Evolutionary conservation across 2,888 invertebrate species (phyloP).

Genomic region (Troilus luridus): DNA sequence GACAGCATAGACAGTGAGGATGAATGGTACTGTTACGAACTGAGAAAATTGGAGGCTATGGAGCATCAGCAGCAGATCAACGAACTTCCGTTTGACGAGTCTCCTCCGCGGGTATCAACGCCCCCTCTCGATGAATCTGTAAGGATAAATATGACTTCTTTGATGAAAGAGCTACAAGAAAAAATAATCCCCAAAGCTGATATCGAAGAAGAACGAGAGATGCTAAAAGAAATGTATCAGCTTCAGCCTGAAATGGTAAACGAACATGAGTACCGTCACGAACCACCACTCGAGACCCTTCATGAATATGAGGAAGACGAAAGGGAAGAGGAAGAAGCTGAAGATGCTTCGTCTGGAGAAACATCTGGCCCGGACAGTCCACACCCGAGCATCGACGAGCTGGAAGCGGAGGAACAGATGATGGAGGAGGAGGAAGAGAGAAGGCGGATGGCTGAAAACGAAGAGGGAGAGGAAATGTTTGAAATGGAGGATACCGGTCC

Average conservation of each 20-base stretch:
- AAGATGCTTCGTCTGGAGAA: constrained; percentile 84
- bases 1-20: constrained; percentile 94
- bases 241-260: constrained; percentile 67
- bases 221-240: constrained; percentile 55
- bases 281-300: neutral
- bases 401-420: constrained; percentile 66
- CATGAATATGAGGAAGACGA: constrained; percentile 65
- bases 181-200: constrained; percentile 74
- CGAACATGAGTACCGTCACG: neutral
- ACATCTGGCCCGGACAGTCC: constrained; percentile 93
- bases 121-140: constrained; percentile 75
- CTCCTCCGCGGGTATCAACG: constrained; percentile 70
- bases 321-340: constrained; percentile 67
- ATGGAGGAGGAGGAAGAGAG: constrained; percentile 67
- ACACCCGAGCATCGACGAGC: constrained; percentile 72
- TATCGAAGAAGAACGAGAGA: constrained; percentile 68
- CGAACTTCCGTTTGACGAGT: constrained; percentile 75
- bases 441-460: constrained; percentile 56
- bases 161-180: constrained; percentile 81
- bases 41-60: constrained; percentile 88
- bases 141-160: constrained; percentile 81
- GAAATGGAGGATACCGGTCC: constrained; percentile 65
- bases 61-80: constrained; percentile 77
- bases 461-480: constrained; percentile 66
- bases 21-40: constrained; percentile 92